Conservation (phyloP, 2,797 vertebrate species). For the Chaetophractus vellerosus region DNA sequence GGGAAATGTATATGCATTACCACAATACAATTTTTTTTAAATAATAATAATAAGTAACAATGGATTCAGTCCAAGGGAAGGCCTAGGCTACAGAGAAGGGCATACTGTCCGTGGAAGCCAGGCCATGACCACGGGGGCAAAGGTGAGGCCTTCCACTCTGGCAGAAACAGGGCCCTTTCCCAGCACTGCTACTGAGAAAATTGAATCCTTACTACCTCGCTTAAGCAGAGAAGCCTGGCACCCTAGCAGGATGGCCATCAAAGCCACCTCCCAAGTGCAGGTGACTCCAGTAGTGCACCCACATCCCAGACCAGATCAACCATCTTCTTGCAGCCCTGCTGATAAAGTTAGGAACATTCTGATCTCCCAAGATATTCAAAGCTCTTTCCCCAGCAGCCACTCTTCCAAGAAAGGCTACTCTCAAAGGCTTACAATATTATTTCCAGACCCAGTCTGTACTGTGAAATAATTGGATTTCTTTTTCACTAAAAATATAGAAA, state of each 20-base stretch:
- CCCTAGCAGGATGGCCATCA: background rate
- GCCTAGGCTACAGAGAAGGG: background rate
- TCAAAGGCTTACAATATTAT: background rate
- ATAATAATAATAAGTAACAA: too few relatives aligned
- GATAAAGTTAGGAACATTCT: background rate
- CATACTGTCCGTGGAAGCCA: background rate
- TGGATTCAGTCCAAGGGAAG: background rate
- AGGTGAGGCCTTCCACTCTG: background rate
- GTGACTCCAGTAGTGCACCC: background rate
- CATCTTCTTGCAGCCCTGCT: background rate
- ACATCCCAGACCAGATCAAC: background rate
- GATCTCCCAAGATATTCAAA: background rate
- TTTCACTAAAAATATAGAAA: background rate
- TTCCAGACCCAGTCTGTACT: background rate
- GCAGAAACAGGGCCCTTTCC: background rate
- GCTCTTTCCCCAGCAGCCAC: background rate
- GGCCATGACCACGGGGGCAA: background rate
- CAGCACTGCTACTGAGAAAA: background rate
- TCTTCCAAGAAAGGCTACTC: slow-evolving; percentile 38
- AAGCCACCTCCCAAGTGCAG: background rate
- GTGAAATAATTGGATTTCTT: background rate
- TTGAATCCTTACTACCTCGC: background rate
- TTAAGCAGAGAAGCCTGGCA: background rate
- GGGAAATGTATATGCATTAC: too few relatives aligned
- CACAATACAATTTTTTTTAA: too few relatives aligned